phyloP scores from a whole-genome alignment of 2,113 vertebrate species.

The Mobula hypostoma region DNA sequence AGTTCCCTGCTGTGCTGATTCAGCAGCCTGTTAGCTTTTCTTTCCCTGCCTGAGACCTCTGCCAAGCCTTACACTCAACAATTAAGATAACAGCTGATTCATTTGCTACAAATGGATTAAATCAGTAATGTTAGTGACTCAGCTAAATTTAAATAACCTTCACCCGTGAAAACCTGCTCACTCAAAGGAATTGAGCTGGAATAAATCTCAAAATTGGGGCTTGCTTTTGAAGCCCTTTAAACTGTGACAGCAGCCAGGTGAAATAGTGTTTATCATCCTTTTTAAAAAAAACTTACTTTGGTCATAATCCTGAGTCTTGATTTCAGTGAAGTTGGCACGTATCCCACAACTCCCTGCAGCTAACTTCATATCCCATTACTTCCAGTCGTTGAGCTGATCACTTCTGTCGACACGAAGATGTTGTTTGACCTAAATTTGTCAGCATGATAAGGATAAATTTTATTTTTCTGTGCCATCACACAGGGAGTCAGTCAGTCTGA shows the following conservation, averaged over 20 bases:
- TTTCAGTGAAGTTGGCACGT: neutral
- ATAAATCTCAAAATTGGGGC: neutral
- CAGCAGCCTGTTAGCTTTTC: neutral
- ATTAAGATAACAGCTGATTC: too few species aligned
- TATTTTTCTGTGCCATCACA: neutral
- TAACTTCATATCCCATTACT: neutral
- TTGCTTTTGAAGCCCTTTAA: neutral
- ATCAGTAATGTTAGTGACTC: too few species aligned
- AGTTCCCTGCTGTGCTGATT: neutral
- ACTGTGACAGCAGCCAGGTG: too few species aligned
- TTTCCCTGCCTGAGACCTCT: neutral
- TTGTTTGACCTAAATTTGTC: slow-evolving; percentile 21
- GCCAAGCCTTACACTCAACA: neutral
- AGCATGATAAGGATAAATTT: neutral
- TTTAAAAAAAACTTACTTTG: neutral
- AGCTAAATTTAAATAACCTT: too few species aligned
- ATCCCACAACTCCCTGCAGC: neutral
- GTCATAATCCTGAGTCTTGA: neutral
- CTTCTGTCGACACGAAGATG: neutral
- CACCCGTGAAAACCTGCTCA: neutral
- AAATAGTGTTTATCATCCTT: neutral
- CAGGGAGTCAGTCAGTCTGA: neutral
- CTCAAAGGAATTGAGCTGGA: neutral
- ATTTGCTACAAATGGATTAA: too few species aligned
- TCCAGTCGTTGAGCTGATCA: neutral